Base-by-base conservation (phyloP, 2,797 vertebrate species). In the Nyctalus aviator region DNA sequence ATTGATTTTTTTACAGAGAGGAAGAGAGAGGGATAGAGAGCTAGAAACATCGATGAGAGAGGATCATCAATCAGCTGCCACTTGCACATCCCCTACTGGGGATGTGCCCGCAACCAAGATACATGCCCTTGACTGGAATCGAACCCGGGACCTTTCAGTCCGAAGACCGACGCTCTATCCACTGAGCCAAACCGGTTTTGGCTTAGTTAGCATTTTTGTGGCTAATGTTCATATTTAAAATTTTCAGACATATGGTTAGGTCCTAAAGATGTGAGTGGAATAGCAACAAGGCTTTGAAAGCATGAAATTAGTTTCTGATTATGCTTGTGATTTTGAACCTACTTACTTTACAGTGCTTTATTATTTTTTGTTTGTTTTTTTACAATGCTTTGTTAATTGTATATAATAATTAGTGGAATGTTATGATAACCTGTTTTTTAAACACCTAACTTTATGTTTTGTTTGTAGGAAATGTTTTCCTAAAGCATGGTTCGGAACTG, bases 401-500 rank as follows among this genome's bases (percentile, higher is more conserved):
- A 25, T 25, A 10, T 20, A 30, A 13, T 73, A 8, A 8, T 75
- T 62, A 18, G 69, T 83, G 12, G 21, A 37, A 11, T 62, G 68
- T 71, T 71, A 57, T 57, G 25, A 32, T 79, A 73, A 23, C 32
- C 59, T 78, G 3, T 55, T 71, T 84, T 94, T 82, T 15, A 71
- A 66, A 71, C 6, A 57, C 27, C 81, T 97, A 90, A 97, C 75
- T 53, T 69, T 95, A 11, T 81, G 71, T 94, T 94, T 78, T 97
- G 17, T 94, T 93, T 94, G n/a, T 97, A 99, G 99, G 99, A 97
- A 99, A 99, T 59, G 99, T 99, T 96, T 99, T 99, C 98, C 98
- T 99, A 82, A 99, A 99, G 96, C 99, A 99, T 27, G 99, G 99
- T 83, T 99, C 99, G 44, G 99, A 99, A 97, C 99, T 99, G 68